phyloP scores from a whole-genome alignment of 2,113 vertebrate genomes.

The Lontra canadensis region DNA sequence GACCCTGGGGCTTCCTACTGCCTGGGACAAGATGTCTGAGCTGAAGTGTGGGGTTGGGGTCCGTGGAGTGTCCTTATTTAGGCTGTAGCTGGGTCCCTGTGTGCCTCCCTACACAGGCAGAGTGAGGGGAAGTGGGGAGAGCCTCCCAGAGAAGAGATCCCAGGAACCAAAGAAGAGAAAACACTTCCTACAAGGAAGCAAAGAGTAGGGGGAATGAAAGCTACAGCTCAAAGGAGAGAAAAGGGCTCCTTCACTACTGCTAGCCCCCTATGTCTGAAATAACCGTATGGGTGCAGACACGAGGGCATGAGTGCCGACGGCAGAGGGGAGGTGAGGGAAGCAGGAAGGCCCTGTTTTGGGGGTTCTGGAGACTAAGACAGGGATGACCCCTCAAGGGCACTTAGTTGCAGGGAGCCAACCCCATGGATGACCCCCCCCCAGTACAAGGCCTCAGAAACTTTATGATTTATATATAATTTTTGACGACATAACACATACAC shows the following conservation, averaged over 20 bases:
- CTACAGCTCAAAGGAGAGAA: not conserved
- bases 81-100: not conserved
- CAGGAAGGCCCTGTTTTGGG: not conserved
- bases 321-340: not conserved
- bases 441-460: not conserved
- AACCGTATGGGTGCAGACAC: too few relatives aligned
- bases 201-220: not conserved
- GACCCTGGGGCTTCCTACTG: not conserved
- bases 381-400: not conserved
- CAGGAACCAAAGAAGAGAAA: not conserved
- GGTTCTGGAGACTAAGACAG: not conserved
- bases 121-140: not conserved
- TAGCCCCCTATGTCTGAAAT: not conserved
- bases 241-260: rapidly evolving
- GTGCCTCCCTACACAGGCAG: not conserved
- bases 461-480: not conserved
- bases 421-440: rapidly evolving
- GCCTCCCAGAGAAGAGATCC: not conserved
- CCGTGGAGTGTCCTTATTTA: not conserved
- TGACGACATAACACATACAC: conserved; percentile 44
- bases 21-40: not conserved
- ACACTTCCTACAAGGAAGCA: not conserved
- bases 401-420: not conserved
- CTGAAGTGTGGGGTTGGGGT: not conserved
- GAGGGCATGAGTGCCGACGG: not conserved